Conservation (phyloP, 2,888 invertebrate genomes). For the Terebella lapidaria region DNA sequence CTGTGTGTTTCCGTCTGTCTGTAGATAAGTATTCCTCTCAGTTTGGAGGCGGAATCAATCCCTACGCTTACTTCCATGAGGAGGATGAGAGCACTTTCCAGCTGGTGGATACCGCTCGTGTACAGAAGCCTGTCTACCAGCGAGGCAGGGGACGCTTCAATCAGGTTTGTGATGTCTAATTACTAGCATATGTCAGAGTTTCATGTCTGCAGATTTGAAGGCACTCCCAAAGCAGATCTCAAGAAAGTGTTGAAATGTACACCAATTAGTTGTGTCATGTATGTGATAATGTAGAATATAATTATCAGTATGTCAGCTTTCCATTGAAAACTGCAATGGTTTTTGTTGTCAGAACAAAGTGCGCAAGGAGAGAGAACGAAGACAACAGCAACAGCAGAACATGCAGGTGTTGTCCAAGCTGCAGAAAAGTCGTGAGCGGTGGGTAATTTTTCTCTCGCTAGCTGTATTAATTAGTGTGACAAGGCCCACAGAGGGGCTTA, state of each 20-base stretch:
- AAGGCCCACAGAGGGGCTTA: not conserved
- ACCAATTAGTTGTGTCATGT: too few species aligned
- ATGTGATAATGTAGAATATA: too few species aligned
- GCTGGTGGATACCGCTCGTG: conserved; percentile 81
- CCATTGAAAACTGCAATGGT: not conserved
- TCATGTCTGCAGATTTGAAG: too few species aligned
- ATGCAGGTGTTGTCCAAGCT: conserved; percentile 80
- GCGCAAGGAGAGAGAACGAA: conserved; percentile 66
- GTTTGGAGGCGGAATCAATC: conserved; percentile 65
- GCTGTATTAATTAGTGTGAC: not conserved
- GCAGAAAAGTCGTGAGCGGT: conserved; percentile 63
- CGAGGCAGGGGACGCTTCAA: conserved; percentile 66
- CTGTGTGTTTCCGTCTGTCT: too few species aligned
- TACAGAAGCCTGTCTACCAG: conserved; percentile 67
- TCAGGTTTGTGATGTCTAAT: conserved; percentile 41
- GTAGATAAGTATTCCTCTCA: conserved; percentile 51
- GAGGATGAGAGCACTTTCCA: conserved; percentile 99
- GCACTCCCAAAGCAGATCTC: too few species aligned
- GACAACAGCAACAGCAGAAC: conserved; percentile 62
- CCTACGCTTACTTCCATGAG: conserved; percentile 97
- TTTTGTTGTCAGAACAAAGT: conserved; percentile 57
- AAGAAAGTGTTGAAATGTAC: too few species aligned
- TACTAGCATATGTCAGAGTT: too few species aligned
- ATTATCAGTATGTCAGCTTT: too few species aligned
- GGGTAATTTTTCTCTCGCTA: conserved; percentile 14